These are phyloP conservation scores for Pectinophora gossypiella DNA, from an alignment of 1,140 invertebrate species.

Conservation along the genomic window DNA sequence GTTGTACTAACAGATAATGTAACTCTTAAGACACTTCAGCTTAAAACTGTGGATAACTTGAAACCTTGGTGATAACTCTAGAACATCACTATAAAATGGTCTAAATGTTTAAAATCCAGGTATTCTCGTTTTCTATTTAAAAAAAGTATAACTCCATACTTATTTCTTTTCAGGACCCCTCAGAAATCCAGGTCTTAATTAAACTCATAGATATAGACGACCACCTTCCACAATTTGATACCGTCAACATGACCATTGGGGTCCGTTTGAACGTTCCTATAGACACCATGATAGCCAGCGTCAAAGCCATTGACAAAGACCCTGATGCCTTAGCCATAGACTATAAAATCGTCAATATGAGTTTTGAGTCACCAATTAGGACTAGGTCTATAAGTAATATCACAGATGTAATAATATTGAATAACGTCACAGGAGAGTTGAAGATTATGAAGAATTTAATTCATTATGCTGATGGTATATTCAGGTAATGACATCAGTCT, in stretches of 20 bases:
- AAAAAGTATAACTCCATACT: too few relatives aligned
- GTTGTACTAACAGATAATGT: too few relatives aligned
- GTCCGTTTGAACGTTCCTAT: slow-evolving; percentile 86
- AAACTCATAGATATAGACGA: slow-evolving; percentile 84
- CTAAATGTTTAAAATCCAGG: too few relatives aligned
- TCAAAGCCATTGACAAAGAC: slow-evolving; percentile 82
- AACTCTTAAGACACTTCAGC: too few relatives aligned
- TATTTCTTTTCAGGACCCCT: slow-evolving; percentile 84
- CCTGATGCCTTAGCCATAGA: slow-evolving; percentile 79
- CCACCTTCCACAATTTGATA: slow-evolving; percentile 81
- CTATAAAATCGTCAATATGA: slow-evolving; percentile 80
- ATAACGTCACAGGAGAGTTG: slow-evolving; percentile 81
- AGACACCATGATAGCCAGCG: slow-evolving; percentile 80
- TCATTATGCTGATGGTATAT: slow-evolving; percentile 83
- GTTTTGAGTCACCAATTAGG: slow-evolving; percentile 80
- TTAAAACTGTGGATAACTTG: too few relatives aligned
- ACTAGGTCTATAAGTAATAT: slow-evolving; percentile 72
- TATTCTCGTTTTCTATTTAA: too few relatives aligned
- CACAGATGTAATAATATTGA: slow-evolving; percentile 75
- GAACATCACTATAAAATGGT: too few relatives aligned
- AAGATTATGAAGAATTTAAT: slow-evolving; percentile 81
- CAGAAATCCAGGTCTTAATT: slow-evolving; percentile 81
- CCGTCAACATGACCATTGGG: slow-evolving; percentile 81
- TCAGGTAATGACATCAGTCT: too few relatives aligned
- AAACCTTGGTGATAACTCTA: too few relatives aligned